These are phyloP conservation scores for Aphis gossypii DNA, from an alignment of 1,140 invertebrate species.

Conservation along the genomic window DNA sequence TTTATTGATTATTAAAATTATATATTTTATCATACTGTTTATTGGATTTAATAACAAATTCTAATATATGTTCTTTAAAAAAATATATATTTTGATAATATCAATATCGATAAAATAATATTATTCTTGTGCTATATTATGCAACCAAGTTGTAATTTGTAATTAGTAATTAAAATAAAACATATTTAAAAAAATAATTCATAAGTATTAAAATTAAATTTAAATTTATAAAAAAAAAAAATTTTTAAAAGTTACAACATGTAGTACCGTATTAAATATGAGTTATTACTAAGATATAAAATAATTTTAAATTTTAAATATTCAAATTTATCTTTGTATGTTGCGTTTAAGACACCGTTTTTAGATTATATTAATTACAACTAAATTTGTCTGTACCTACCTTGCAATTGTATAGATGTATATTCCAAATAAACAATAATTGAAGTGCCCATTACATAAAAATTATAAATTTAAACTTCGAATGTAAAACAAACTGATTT, in stretches of 20 bases:
- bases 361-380: not conserved
- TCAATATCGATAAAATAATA: not conserved
- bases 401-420: constrained; percentile 48
- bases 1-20: not conserved
- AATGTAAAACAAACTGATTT: constrained; percentile 44
- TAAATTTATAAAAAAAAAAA: too few species aligned
- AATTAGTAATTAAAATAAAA: not conserved
- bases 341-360: not conserved
- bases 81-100: not conserved
- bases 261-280: not conserved
- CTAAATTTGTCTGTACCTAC: not conserved
- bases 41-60: too few species aligned
- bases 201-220: not conserved
- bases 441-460: constrained; percentile 56
- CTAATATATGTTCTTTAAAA: too few species aligned
- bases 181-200: not conserved
- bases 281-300: not conserved
- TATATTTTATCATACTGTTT: not conserved
- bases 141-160: not conserved
- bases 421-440: constrained; percentile 51
- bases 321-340: not conserved
- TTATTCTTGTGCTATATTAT: not conserved
- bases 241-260: not conserved
- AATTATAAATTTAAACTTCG: constrained; percentile 21
- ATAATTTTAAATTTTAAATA: not conserved